phyloP scores from a whole-genome alignment of 2,888 invertebrate species.

The Morpho achilles region DNA sequence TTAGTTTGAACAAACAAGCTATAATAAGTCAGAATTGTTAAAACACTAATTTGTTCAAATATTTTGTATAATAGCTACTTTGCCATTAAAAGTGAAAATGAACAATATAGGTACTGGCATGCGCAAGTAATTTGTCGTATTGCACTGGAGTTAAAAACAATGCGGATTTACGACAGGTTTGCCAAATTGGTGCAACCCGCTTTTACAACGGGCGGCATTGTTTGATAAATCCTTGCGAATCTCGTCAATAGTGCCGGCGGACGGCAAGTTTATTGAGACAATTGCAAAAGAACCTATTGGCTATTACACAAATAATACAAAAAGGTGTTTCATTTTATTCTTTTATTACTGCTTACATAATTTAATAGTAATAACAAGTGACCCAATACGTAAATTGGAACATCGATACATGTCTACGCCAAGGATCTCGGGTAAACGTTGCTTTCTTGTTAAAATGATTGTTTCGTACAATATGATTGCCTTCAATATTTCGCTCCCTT shows the following conservation, averaged over 20 bases:
- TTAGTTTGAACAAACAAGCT: too few relatives aligned
- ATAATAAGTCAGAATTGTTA: too few relatives aligned
- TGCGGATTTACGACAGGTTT: conserved; percentile 49
- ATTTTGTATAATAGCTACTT: too few relatives aligned
- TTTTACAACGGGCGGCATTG: conserved; percentile 40
- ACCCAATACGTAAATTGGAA: conserved; percentile 1
- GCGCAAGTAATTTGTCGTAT: conserved; percentile 61
- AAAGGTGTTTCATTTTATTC: conserved; percentile 9
- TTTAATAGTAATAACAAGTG: neutral
- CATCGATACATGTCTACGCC: neutral
- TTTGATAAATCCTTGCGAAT: conserved; percentile 49
- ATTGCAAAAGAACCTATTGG: conserved; percentile 8
- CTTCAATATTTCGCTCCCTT: conserved; percentile 48
- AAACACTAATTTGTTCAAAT: too few relatives aligned
- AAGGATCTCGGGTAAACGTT: conserved; percentile 14
- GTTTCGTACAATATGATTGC: conserved; percentile 42
- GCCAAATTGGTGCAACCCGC: conserved; percentile 61
- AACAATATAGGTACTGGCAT: conserved; percentile 42
- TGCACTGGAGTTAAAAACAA: conserved; percentile 60
- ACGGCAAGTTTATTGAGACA: conserved; percentile 32
- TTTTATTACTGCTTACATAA: conserved; percentile 7
- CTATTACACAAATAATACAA: conserved; percentile 15
- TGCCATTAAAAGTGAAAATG: too few relatives aligned
- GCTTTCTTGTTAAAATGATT: conserved; percentile 21
- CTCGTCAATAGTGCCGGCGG: conserved; percentile 40